Percentiles rank a stretch among this genome's conserved stretches.
Conservation (phyloP, 2,888 invertebrate genomes). For the Netelia fuscicornis region DNA sequence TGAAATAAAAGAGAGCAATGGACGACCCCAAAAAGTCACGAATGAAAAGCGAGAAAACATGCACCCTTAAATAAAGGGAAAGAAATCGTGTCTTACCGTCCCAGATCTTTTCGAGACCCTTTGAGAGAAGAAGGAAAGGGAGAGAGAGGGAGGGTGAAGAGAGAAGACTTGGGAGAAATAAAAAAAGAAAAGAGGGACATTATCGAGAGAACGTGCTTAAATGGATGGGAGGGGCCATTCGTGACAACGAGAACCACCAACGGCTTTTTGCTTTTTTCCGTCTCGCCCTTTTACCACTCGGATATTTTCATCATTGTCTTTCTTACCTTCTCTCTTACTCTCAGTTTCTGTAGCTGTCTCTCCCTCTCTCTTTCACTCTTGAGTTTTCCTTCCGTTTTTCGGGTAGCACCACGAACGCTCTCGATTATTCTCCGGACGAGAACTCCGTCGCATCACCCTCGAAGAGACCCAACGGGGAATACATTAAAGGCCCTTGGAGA, state of each 20-base stretch:
- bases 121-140: conserved; percentile 13
- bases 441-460: not conserved
- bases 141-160: conserved; percentile 12
- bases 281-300: conserved; percentile 61
- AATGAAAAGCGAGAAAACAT: conserved; percentile 12
- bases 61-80: not conserved
- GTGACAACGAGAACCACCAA: conserved; percentile 62
- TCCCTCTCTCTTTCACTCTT: not conserved
- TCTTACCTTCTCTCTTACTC: not conserved
- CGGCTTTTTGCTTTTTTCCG: conserved; percentile 53
- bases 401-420: conserved; percentile 35
- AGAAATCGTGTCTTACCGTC: conserved; percentile 39
- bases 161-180: conserved; percentile 11
- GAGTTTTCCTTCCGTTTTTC: conserved; percentile 14
- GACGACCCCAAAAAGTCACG: conserved; percentile 26
- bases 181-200: conserved; percentile 51
- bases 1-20: conserved; percentile 9
- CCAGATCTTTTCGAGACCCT: conserved; percentile 46
- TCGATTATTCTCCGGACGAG: conserved; percentile 37
- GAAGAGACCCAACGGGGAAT: conserved; percentile 12
- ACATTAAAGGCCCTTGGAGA: conserved; percentile 53
- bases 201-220: conserved; percentile 75
- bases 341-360: not conserved
- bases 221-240: conserved; percentile 68
- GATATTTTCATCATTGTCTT: conserved; percentile 52